A percentile compares a stretch with the other conserved stretches of the same genome.
phyloP scores from a whole-genome alignment of 2,888 invertebrate species.

The Pseudanteris insignis region DNA sequence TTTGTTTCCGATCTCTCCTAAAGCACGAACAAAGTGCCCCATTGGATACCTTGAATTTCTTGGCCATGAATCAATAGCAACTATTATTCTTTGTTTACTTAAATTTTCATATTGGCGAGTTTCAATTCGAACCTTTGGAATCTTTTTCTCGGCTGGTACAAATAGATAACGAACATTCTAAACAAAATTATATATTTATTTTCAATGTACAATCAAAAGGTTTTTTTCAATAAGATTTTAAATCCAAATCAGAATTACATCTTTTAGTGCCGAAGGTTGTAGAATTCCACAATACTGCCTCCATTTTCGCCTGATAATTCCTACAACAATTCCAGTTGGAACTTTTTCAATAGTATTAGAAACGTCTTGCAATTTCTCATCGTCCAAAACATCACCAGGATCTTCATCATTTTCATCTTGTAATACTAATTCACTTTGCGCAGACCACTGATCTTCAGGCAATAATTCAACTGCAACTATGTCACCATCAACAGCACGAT shows the following conservation, averaged over 20 bases:
- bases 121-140: slow-evolving; percentile 95
- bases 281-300: slow-evolving; percentile 97
- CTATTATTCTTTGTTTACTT: slow-evolving; percentile 87
- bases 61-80: slow-evolving; percentile 97
- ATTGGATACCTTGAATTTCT: slow-evolving; percentile 89
- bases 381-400: slow-evolving; percentile 75
- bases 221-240: too few species aligned
- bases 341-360: slow-evolving; percentile 51
- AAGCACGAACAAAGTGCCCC: slow-evolving; percentile 94
- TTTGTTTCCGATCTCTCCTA: slow-evolving; percentile 93
- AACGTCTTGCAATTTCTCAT: slow-evolving; percentile 67
- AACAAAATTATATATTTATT: too few species aligned
- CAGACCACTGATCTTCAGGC: slow-evolving; percentile 88
- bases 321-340: slow-evolving; percentile 83
- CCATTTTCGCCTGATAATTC: slow-evolving; percentile 96
- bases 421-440: slow-evolving; percentile 85
- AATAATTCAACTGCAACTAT: slow-evolving; percentile 90
- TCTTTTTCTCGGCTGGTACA: slow-evolving; percentile 91
- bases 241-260: too few species aligned
- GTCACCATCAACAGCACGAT: slow-evolving; percentile 95
- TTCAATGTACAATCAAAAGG: too few species aligned
- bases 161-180: slow-evolving; percentile 80
- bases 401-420: slow-evolving; percentile 78
- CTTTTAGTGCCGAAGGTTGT: slow-evolving; percentile 78
- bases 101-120: slow-evolving; percentile 88